A percentile compares a stretch with the other conserved stretches of the same genome.
phyloP scores from a whole-genome alignment of 2,113 vertebrate species.

The Bubo bubo region DNA sequence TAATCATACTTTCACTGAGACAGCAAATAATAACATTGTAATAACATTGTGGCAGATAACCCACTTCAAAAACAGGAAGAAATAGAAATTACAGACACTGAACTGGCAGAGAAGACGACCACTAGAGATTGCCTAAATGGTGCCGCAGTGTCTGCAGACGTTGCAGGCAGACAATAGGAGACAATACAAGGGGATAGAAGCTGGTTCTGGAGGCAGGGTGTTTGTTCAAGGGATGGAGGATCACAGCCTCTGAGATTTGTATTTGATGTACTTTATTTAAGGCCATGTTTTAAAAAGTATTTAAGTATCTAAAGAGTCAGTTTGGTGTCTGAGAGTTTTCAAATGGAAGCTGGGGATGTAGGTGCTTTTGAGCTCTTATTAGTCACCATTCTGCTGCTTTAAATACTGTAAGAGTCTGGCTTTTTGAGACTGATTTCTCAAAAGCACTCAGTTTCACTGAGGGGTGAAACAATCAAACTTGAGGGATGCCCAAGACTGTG shows the following conservation, averaged over 20 bases:
- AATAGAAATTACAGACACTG: constrained; percentile 9
- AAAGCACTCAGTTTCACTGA: neutral
- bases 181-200: neutral
- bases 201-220: neutral
- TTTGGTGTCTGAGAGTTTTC: neutral
- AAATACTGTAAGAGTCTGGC: neutral
- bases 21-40: constrained; percentile 19
- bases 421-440: neutral
- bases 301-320: neutral
- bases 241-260: neutral
- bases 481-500: neutral
- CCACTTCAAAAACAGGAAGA: constrained; percentile 56
- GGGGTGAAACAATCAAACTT: neutral
- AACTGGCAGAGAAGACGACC: neutral
- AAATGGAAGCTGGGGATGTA: neutral
- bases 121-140: constrained; percentile 1
- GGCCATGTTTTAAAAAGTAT: neutral
- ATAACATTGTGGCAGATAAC: constrained; percentile 25
- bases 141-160: constrained; percentile 31
- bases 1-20: neutral
- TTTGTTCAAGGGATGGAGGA: neutral
- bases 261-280: neutral
- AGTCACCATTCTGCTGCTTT: neutral
- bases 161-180: neutral
- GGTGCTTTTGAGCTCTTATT: neutral